These are phyloP conservation scores for Morpho achilles DNA, from an alignment of 2,888 invertebrate species.

Conservation along the genomic window DNA sequence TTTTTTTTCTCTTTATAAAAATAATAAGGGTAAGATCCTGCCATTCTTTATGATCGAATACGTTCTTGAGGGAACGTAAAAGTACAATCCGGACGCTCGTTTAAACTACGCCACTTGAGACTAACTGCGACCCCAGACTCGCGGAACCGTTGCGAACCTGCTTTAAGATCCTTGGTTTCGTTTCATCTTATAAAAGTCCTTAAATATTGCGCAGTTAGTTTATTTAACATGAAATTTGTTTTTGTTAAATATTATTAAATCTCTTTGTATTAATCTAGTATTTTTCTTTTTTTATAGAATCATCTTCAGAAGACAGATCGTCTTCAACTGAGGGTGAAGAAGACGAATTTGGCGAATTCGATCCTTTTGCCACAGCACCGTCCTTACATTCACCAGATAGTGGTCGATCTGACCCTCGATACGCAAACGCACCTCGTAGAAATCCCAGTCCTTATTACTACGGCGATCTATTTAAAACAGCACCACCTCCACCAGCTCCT, in stretches of 20 bases:
- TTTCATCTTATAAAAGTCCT: constrained; percentile 38
- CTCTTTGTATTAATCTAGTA: background rate
- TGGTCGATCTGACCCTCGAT: constrained; percentile 76
- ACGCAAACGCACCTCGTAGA: constrained; percentile 79
- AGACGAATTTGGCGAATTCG: constrained; percentile 77
- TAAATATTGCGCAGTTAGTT: constrained; percentile 17
- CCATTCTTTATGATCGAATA: constrained; percentile 41
- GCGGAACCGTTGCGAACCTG: constrained; percentile 39
- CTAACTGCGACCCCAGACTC: constrained; percentile 49
- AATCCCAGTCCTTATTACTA: constrained; percentile 92
- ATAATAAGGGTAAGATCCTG: constrained; percentile 22
- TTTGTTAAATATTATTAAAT: background rate
- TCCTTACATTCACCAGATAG: constrained; percentile 85
- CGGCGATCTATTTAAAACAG: constrained; percentile 85
- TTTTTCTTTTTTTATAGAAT: constrained; percentile 55
- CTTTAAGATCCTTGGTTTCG: constrained; percentile 47
- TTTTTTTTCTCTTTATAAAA: constrained; percentile 16
- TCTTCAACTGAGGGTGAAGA: constrained; percentile 80
- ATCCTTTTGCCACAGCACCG: constrained; percentile 72
- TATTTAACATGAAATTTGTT: background rate
- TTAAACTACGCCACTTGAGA: constrained; percentile 55
- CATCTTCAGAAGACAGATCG: constrained; percentile 68
- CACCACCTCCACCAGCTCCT: constrained; percentile 65
- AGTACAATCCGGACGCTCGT: constrained; percentile 46
- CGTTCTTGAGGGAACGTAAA: constrained; percentile 39